Evolutionary conservation across 2,113 vertebrate species (phyloP).

Genomic region (Ia io): DNA sequence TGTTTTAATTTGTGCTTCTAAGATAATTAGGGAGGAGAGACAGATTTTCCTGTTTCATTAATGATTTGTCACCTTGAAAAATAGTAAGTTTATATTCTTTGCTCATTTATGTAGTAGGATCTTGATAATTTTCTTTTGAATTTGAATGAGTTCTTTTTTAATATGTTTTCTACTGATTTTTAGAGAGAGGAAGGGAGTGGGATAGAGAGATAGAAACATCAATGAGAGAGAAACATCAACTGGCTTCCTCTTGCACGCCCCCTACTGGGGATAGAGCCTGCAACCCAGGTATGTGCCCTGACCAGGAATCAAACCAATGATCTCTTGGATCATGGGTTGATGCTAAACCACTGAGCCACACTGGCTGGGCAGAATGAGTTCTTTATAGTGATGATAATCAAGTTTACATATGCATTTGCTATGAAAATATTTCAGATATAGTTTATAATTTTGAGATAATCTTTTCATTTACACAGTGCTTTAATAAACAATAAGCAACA

Average conservation of each 20-base stretch:
- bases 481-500: slow-evolving; percentile 4
- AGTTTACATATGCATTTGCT: neutral
- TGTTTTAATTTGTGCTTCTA: neutral
- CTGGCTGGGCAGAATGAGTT: neutral
- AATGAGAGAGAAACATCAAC: too few relatives aligned
- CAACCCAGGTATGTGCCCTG: too few relatives aligned
- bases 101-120: neutral
- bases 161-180: too few relatives aligned
- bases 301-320: too few relatives aligned
- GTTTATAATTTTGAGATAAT: neutral
- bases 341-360: too few relatives aligned
- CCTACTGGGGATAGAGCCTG: too few relatives aligned
- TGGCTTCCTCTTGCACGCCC: too few relatives aligned
- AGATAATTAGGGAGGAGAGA: neutral
- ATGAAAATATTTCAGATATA: neutral
- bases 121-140: neutral
- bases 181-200: too few relatives aligned
- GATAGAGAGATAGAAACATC: too few relatives aligned
- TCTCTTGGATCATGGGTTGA: too few relatives aligned
- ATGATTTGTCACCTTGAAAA: neutral
- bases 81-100: neutral
- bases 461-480: slow-evolving; percentile 13
- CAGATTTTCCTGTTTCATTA: neutral
- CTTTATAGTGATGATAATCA: neutral
- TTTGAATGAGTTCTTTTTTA: neutral